phyloP scores from a whole-genome alignment of 2,113 vertebrate species.

The Caloenas nicobarica region DNA sequence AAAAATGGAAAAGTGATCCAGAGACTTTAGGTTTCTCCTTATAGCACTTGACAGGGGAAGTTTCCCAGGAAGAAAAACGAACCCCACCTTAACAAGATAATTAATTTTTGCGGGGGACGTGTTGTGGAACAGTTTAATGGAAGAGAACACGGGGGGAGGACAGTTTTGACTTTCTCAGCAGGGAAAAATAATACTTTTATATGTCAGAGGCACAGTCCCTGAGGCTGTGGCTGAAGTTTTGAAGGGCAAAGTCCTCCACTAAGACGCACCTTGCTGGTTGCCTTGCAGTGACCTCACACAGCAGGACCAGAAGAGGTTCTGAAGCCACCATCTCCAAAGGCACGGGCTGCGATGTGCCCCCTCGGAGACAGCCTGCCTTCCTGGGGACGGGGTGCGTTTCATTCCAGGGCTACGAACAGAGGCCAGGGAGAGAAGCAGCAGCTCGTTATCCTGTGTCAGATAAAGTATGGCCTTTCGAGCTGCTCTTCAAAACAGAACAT shows the following conservation, averaged over 20 bases:
- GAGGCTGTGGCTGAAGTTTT: not conserved
- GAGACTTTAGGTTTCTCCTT: not conserved
- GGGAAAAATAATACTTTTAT: not conserved
- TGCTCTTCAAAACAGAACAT: not conserved
- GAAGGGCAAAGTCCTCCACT: not conserved
- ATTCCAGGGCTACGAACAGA: not conserved
- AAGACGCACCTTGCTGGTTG: not conserved
- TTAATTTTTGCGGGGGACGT: not conserved
- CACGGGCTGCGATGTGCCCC: not conserved
- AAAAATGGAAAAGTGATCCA: not conserved
- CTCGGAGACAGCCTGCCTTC: not conserved
- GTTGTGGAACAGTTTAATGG: not conserved
- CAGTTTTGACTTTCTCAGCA: not conserved
- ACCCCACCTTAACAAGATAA: not conserved
- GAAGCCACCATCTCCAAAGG: not conserved
- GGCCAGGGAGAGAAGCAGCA: slow-evolving; percentile 1
- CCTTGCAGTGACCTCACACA: not conserved
- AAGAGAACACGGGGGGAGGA: not conserved
- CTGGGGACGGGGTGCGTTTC: fast-evolving
- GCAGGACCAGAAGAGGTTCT: not conserved
- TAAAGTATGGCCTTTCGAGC: not conserved
- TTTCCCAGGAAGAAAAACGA: not conserved
- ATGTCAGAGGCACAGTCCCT: not conserved
- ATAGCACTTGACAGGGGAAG: not conserved
- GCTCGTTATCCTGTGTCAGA: not conserved